Base-by-base conservation (phyloP, 1,140 invertebrate species). In the Listronotus bonariensis region DNA sequence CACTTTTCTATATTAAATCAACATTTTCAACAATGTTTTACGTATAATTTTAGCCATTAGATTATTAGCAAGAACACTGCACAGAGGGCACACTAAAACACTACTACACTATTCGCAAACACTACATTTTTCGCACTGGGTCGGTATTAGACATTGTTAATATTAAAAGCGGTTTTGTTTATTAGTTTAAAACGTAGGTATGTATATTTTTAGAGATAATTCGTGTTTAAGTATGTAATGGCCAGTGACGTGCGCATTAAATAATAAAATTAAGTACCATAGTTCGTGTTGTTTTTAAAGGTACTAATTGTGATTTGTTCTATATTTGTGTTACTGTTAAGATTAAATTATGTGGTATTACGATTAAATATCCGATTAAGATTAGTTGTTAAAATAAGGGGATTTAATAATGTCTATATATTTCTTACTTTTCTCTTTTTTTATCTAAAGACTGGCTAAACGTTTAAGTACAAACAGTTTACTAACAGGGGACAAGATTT, bases 171-270 rank as follows among this genome's bases (percentile, higher is more conserved):
- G 31, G 17, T 32, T 54, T 46, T 65, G 63, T 65, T 65, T 65
- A 65, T 65, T 65, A 53, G 54, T 65, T 49, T 56, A 48, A 59
- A 54, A 40, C 12, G 26, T 26, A 56, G 55, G 62, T 56, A 57
- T 55, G 62, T 56, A 57, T 65, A 65, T 65, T 56, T 64, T 65
- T 65, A 65, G 63, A 55, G 63, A 58, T 58, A 65, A 58, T 65
- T 58, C 53, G 42, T 8, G 40, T 12, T 18, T 40, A 64, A 64
- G 52, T 64, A 43, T 41, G n/a, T 54, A 54, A 49, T 55, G 12
- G 52, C 12, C 45, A 52, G 9, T 40, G 48, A 46, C 36, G 58
- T 61, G 14, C 32, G 26, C 14, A n/a, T 1, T 3, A 3, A 26
- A 3, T 26, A 3, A 5, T 5, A 26, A 26, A 26, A 26, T 26